These are phyloP conservation scores for Eospalax fontanierii DNA, from an alignment of 2,797 vertebrate genomes.

Conservation along the genomic window DNA sequence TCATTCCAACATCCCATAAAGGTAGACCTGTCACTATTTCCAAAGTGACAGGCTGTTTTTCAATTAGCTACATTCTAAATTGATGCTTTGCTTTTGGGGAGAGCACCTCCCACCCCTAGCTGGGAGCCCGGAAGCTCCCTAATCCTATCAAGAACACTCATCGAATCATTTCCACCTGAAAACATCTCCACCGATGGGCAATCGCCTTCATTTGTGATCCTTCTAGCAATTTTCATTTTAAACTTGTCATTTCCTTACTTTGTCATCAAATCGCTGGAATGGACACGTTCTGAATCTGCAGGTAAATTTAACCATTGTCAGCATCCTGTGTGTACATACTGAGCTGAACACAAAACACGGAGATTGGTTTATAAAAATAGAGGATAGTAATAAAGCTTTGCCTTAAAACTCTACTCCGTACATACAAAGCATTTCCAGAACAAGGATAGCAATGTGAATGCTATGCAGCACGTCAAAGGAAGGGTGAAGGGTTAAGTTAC, in stretches of 20 bases:
- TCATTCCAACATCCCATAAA: neutral
- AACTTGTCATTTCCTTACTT: neutral
- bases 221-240: conserved; percentile 46
- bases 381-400: neutral
- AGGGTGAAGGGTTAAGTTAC: neutral
- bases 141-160: neutral
- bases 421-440: neutral
- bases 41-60: conserved; percentile 28
- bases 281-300: neutral
- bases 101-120: neutral
- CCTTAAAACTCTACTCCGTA: neutral
- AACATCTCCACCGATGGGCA: conserved; percentile 6
- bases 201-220: neutral
- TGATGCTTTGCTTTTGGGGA: neutral
- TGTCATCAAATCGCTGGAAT: neutral
- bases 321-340: no score
- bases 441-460: neutral
- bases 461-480: neutral
- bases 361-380: neutral
- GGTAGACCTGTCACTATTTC: conserved; percentile 32
- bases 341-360: neutral
- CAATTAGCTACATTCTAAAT: conserved; percentile 7
- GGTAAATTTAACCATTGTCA: neutral
- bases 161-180: neutral
- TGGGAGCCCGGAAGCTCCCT: conserved; percentile 2